Percentiles rank a stretch among this genome's conserved stretches.
Evolutionary conservation across 1,140 invertebrate genomes (phyloP).

Genomic region (Globodera rostochiensis): DNA sequence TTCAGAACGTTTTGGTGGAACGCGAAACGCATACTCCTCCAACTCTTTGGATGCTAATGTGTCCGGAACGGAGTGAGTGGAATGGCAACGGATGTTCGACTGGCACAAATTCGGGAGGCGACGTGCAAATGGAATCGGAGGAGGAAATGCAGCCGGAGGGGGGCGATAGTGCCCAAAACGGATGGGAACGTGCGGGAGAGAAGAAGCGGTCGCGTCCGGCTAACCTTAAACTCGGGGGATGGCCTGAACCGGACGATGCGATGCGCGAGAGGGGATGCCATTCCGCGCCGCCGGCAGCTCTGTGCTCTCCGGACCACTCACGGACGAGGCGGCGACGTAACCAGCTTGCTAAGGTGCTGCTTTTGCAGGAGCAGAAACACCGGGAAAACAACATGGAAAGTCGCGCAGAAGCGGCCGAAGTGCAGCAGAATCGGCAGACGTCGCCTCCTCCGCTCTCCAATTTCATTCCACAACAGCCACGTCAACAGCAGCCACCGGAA

Average conservation of each 20-base stretch:
- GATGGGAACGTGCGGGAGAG: neutral
- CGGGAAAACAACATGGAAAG: neutral
- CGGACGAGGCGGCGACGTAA: constrained; percentile 11
- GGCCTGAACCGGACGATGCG: constrained; percentile 51
- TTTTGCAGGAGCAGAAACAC: neutral
- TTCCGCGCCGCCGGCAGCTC: constrained; percentile 56
- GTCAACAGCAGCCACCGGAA: constrained; percentile 11
- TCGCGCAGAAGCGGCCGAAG: neutral
- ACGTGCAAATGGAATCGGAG: constrained; percentile 7
- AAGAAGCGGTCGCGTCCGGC: neutral
- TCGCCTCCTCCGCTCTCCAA: constrained; percentile 17
- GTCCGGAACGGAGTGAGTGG: constrained; percentile 10
- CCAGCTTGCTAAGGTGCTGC: constrained; percentile 6
- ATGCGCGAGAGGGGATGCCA: constrained; percentile 42
- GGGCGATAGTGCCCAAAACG: neutral
- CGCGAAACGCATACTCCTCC: constrained; percentile 61
- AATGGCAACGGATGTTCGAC: neutral
- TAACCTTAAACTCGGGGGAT: constrained; percentile 26
- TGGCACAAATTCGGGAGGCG: neutral
- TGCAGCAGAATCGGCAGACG: constrained; percentile 13
- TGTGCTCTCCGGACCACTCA: constrained; percentile 44
- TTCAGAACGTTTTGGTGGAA: constrained; percentile 61
- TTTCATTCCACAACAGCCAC: constrained; percentile 29
- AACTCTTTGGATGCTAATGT: constrained; percentile 54
- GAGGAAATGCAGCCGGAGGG: constrained; percentile 32